Conservation (phyloP, 2,113 vertebrate genomes). For the Microcebus jonahi region DNA sequence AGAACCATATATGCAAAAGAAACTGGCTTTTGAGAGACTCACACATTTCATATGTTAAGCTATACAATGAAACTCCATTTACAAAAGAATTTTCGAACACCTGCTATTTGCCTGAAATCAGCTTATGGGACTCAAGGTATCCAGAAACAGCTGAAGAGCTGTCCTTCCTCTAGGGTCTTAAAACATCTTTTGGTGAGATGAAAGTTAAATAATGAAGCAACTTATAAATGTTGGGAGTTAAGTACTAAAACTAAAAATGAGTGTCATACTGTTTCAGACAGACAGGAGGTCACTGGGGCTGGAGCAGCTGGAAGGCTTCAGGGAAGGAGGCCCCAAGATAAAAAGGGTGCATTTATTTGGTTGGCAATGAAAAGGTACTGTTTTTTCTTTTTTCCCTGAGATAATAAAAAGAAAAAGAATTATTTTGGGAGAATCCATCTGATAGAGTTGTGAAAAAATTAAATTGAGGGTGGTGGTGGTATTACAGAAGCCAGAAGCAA, state of each 20-base stretch:
- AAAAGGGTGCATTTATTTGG: background rate
- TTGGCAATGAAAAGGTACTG: background rate
- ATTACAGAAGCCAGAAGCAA: background rate
- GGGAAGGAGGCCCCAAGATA: background rate
- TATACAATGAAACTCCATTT: background rate
- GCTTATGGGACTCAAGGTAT: background rate
- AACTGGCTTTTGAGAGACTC: background rate
- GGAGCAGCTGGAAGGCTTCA: background rate
- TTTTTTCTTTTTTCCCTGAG: background rate
- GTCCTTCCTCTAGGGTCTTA: background rate
- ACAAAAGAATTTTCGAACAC: background rate
- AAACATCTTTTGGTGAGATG: background rate
- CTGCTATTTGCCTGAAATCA: background rate
- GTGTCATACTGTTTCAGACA: background rate
- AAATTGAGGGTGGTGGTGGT: background rate
- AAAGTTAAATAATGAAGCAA: background rate
- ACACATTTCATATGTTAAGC: background rate
- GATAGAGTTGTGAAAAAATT: background rate
- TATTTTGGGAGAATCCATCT: background rate
- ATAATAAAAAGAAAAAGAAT: background rate
- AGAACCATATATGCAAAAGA: background rate
- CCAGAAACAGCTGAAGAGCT: background rate
- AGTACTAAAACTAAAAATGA: background rate
- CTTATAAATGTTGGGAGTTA: background rate
- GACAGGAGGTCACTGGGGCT: accelerated